Percentiles rank a stretch among this genome's conserved stretches.
Evolutionary conservation across 2,888 invertebrate genomes (phyloP).

Genomic region (Stratiomys singularior): DNA sequence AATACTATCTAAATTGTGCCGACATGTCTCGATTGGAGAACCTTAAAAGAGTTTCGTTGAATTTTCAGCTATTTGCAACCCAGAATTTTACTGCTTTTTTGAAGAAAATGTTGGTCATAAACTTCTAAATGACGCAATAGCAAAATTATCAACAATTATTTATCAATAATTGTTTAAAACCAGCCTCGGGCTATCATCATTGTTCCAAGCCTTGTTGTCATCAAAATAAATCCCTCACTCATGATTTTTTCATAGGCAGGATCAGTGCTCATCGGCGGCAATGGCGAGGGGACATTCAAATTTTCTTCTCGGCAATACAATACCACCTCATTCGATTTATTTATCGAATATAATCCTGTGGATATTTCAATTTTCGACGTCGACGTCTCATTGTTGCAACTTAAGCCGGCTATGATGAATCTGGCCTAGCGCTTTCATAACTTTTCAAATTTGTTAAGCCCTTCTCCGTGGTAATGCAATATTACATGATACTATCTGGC

Average conservation of each 20-base stretch:
- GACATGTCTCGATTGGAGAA: no score
- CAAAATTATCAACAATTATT: no score
- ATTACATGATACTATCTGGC: slow-evolving; percentile 26
- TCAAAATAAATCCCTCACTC: slow-evolving; percentile 21
- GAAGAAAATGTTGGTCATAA: no score
- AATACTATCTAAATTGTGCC: no score
- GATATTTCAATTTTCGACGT: slow-evolving; percentile 34
- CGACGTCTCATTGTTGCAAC: slow-evolving; percentile 21
- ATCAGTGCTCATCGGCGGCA: slow-evolving; percentile 26
- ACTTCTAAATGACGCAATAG: no score
- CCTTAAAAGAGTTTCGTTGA: no score
- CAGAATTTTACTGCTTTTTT: no score
- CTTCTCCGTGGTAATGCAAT: slow-evolving; percentile 12
- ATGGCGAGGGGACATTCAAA: slow-evolving; percentile 16
- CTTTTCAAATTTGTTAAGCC: slow-evolving; percentile 17
- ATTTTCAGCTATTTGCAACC: no score
- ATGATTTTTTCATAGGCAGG: slow-evolving; percentile 19
- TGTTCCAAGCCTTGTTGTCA: no score
- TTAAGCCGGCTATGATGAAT: slow-evolving; percentile 26
- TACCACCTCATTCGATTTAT: background rate
- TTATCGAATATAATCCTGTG: background rate
- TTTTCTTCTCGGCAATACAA: slow-evolving; percentile 33
- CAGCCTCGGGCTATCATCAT: no score
- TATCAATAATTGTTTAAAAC: no score
- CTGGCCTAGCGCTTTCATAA: slow-evolving; percentile 18